Base-by-base conservation (phyloP, 35 echinoderm and acorn worm genomes). In the Chiridota heheva region DNA sequence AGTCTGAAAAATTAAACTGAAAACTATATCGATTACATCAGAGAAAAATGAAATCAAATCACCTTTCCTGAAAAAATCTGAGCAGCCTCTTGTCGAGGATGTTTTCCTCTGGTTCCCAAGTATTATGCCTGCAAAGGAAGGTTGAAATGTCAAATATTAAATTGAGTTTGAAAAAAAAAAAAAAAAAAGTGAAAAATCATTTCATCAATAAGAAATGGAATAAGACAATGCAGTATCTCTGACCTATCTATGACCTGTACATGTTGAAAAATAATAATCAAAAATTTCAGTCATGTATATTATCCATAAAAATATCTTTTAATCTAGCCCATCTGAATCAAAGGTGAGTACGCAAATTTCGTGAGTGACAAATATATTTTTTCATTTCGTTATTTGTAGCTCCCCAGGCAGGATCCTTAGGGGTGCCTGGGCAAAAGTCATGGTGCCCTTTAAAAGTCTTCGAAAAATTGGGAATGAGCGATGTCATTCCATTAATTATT, bases 81-180 rank as follows among this genome's bases (percentile, higher is more conserved):
- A 84, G 24, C 8, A 84, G 56, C 36, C 81, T 70, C 43, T 61
- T 71, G 43, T 84, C 81, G 36, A 84, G 29, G 36, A 84, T 84
- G 24, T 84, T 84, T 17, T 53, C 68, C 27, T 84, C 81, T 27
- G 81, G 81, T 44, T 84, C 81, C 81, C 81, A 84, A 2, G 81
- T 84, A 70, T 84, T 84, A 34, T 84, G 67, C 37, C 81, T 84
- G 67, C 16, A 40, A 70, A 30, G 27, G 17, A 43, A 42, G 36
- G 41, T 29, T 57, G 25, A 33, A 32, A 13, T 34, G 15, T 78
- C 36, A 0, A n/a, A 78, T 29, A 7, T 30, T 5, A 38, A 17
- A 35, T 35, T 56, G 3, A 18, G 31, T 38, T 46, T 44, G 28
- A 44, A 42, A 44, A 40, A 4, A 3, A 41, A 72, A 32, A 72